Base-by-base conservation (phyloP, 2,797 vertebrate species). In the Adelosebastes latens region DNA sequence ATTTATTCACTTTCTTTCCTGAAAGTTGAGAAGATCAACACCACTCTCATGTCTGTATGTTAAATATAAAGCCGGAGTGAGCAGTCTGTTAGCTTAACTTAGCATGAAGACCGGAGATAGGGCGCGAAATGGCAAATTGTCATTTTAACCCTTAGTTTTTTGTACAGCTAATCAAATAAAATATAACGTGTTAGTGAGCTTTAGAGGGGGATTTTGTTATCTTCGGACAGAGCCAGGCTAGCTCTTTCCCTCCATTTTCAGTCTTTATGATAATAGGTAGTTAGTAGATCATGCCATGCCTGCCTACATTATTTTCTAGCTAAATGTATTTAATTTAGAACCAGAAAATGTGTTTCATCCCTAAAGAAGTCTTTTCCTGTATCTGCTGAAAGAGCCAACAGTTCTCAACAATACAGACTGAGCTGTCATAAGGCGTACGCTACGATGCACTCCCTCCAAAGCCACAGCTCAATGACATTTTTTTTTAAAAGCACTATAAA, bases 401-500 rank as follows among this genome's bases (percentile, higher is more conserved):
- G 4, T 53, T 66, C 9, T 70, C 58, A 59, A 75, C 49, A 84
- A 31, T 39, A 16, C n/a, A 62, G 58, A 78, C 60, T 2, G 29
- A 82, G 64, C 69, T 53, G 42, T 75, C 76, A 67, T 53, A 31
- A 65, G 24, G 20, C 46, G 18, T 13, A n/a, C 0, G 49, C 49
- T 20, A 67, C 59, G 18, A 24, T 25, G 27, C 70, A 60, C n/a
- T 46, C 62, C 1, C 20, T 52, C 20, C 29, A 61, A 72, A 68
- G 80, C 36, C 65, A 75, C 60, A 59, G 75, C 55, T 84, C 46
- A 25, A 3, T 27, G 60, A 39, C 34, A 69, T 53, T 82, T 53
- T 66, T 64, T 68, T 63, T 29, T 7, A 42, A 36, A 67, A 72
- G 58, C 52, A 46, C 18, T 4, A 72, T 73, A 64, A 72, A 74